Evolutionary conservation across 2,797 vertebrate species (phyloP), one percentile per base, ranked within the genome.

Genomic region (Enteromius mattozi): DNA sequence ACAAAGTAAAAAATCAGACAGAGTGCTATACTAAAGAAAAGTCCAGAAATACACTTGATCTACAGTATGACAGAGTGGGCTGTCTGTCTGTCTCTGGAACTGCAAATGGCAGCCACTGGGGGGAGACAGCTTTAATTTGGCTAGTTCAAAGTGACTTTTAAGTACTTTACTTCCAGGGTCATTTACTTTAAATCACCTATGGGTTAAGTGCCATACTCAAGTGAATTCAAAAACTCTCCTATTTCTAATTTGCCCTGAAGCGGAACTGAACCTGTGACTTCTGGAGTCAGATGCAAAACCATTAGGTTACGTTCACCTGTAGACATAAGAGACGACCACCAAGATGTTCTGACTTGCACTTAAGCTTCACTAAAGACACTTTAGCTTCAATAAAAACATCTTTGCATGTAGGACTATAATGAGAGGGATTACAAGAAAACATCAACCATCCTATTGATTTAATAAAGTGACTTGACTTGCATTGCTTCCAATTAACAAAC

Each of bases 81-180:
- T 16, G 12, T 33, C 30, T 27, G 1, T 9, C 68, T 66, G 51
- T 77, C 81, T 83, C 49, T 66, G 77, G 77, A 86, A 78, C 51
- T 86, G 85, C 83, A 79, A 82, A 59, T 66, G 45, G 16, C 59
- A 84, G 78, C 90, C 90, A 91, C 88, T 80, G 85, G 86, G 81
- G 87, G 87, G 83, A 89, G 86, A 80, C 87, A 85, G 71, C 51
- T 71, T 59, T 13, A 56, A 74, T 42, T 77, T 19, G 40, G 24
- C 66, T 70, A 83, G 27, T n/a, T 33, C 37, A 78, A 17, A 37
- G 33, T 68, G 65, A 72, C 70, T 66, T 54, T 76, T 70, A 78
- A 84, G 24, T 71, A 33, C 24, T 68, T 27, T 10, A 66, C 74
- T 78, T 45, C 35, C 49, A 78, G 74, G 33, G 72, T 59, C 47